Percentiles rank a stretch among this genome's conserved stretches.
Conservation (phyloP, 2,113 vertebrate genomes). For the Ranitomeya variabilis region DNA sequence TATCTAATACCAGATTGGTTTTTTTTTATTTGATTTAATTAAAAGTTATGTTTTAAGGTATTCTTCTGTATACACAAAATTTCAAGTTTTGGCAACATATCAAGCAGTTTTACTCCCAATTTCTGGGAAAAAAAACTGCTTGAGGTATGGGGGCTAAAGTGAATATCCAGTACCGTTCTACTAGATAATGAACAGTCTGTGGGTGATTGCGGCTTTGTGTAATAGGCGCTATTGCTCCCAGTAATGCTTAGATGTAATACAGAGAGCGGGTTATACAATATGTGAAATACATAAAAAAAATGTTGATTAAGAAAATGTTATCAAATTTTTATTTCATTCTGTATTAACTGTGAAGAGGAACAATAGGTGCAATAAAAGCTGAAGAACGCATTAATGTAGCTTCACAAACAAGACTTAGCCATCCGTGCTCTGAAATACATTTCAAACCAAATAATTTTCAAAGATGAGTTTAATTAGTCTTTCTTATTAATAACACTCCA, state of each 20-base stretch:
- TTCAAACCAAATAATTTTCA: conserved; percentile 39
- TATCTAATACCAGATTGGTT: too few species aligned
- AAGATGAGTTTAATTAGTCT: conserved; percentile 45
- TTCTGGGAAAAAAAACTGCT: too few species aligned
- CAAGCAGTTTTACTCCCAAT: too few species aligned
- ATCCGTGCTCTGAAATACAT: conserved; percentile 20
- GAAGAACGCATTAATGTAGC: conserved; percentile 16
- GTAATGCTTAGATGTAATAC: neutral
- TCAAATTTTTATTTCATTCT: neutral
- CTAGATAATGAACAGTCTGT: neutral
- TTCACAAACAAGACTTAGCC: neutral
- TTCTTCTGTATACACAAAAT: too few species aligned
- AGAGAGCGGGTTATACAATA: neutral
- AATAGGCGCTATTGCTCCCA: neutral
- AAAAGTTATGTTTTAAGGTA: too few species aligned
- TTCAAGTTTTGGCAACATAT: too few species aligned
- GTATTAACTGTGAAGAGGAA: conserved; percentile 5
- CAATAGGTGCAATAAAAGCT: neutral
- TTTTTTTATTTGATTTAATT: too few species aligned
- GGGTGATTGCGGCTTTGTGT: neutral
- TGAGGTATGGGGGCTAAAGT: too few species aligned
- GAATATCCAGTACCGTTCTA: too few species aligned
- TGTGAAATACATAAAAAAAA: conserved; percentile 17
- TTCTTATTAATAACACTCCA: conserved; percentile 47
- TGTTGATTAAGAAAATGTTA: neutral